Percentiles rank a stretch among this genome's conserved stretches.
Conservation (phyloP, 2,113 vertebrate genomes). For the Gasterosteus aculeatus region DNA sequence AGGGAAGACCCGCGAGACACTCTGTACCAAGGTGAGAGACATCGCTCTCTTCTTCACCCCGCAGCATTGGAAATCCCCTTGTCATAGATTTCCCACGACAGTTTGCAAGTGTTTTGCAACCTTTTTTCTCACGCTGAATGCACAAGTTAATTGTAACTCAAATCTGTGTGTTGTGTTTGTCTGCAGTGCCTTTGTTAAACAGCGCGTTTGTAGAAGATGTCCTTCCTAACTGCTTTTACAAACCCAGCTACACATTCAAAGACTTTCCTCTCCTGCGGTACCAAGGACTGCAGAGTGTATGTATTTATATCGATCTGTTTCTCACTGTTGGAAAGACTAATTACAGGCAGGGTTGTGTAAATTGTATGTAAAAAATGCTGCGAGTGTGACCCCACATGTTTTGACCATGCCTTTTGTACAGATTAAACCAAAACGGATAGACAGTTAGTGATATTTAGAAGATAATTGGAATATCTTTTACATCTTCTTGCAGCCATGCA, state of each 20-base stretch:
- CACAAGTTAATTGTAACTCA: conserved; percentile 6
- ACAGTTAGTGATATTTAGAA: background rate
- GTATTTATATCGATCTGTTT: conserved; percentile 65
- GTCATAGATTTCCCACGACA: conserved; percentile 12
- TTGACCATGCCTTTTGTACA: background rate
- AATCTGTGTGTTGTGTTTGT: conserved; percentile 40
- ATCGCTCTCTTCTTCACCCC: background rate
- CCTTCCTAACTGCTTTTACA: conserved; percentile 89
- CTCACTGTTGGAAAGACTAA: background rate
- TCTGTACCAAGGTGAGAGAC: conserved; percentile 82
- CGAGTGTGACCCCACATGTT: background rate
- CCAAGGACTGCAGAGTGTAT: conserved; percentile 94
- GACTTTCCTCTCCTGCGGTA: conserved; percentile 87
- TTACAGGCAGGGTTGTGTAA: too few relatives aligned
- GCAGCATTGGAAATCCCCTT: background rate
- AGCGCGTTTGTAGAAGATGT: conserved; percentile 78
- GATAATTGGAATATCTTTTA: background rate
- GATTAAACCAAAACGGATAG: background rate
- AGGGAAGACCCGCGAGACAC: conserved; percentile 87
- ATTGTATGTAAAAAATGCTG: background rate
- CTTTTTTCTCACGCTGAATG: conserved; percentile 1
- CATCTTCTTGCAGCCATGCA: background rate
- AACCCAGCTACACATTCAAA: conserved; percentile 89
- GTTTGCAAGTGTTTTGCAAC: conserved; percentile 10
- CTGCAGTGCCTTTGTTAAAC: conserved; percentile 87